Base-by-base conservation (phyloP, 2,113 vertebrate species). In the Neodontobutis hainanensis region DNA sequence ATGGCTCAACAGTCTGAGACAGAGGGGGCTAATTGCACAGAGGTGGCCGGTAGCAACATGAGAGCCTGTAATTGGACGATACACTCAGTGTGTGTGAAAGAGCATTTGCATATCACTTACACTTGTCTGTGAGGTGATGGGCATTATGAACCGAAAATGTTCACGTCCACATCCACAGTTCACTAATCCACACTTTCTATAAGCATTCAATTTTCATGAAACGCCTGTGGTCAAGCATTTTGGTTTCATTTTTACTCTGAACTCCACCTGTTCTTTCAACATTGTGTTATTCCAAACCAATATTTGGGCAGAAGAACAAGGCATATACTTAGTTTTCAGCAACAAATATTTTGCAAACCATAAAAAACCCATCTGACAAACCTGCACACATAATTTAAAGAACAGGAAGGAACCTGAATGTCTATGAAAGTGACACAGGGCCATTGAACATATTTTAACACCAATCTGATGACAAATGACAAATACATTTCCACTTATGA, bases 11-110 rank as follows among this genome's bases (percentile, higher is more conserved):
- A 66, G 81, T 61, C 55, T 27, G 58, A 71, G 65, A 56, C 11
- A 72, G 72, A 74, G 73, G 84, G 82, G 85, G 82, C 81, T 90
- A 91, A 90, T 90, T 90, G 87, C 67, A 27, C 75, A 57, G 85
- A 76, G 85, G 83, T 90, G 85, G 83, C 82, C 79, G 49, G 75
- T 83, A 84, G 88, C 81, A 74, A 88, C 80, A 78, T 82, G 87
- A 88, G 84, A 79, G 85, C 61, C 74, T 52, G 68, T 89, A 86
- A 88, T 90, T 88, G 87, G 82, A 78, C 76, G 84, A 90, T 78
- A 89, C 64, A 52, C 75, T 84, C 81, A 46, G 70, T 85, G 81
- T 85, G 82, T 87, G 82, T 75, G 82, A 70, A 27, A 27, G 52
- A 9, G 38, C 16, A 90, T 91, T 91, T 89, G 83, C 87, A 90